Percentiles rank a stretch among this genome's conserved stretches.
phyloP scores from a whole-genome alignment of 2,113 vertebrate species.

The Psammodynastes pulverulentus region DNA sequence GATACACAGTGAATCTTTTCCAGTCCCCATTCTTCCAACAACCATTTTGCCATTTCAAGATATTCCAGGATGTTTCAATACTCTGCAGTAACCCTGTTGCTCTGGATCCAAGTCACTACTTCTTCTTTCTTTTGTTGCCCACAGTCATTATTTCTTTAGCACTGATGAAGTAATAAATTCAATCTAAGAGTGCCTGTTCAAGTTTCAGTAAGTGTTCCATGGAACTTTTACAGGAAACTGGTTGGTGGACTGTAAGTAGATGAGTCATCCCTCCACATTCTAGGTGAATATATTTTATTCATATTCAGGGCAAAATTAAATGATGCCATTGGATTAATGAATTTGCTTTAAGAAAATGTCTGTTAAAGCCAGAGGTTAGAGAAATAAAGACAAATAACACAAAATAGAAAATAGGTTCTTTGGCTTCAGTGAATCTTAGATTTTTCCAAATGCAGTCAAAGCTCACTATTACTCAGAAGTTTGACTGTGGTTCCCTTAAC shows the following conservation, averaged over 20 bases:
- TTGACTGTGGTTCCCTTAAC: constrained; percentile 50
- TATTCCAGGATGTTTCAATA: not conserved
- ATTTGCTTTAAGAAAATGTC: constrained; percentile 23
- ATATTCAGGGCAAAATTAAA: constrained; percentile 33
- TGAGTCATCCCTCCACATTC: not conserved
- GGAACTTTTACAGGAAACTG: not conserved
- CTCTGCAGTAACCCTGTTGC: not conserved
- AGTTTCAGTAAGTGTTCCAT: not conserved
- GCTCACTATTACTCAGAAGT: not conserved
- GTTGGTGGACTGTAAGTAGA: not conserved
- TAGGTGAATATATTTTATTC: not conserved
- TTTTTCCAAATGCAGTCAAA: not conserved
- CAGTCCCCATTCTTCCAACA: not conserved
- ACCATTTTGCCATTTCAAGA: not conserved
- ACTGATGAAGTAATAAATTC: not conserved
- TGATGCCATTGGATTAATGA: constrained; percentile 39
- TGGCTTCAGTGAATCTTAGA: not conserved
- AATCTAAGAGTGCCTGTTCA: not conserved
- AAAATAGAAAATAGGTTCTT: constrained; percentile 41
- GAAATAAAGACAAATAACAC: constrained; percentile 47
- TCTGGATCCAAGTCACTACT: not conserved
- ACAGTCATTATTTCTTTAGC: not conserved
- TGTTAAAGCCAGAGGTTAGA: constrained; percentile 34
- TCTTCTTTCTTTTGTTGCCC: not conserved
- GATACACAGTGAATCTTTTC: not conserved